Percentiles rank a stretch among this genome's conserved stretches.
These are phyloP conservation scores for Ommatoiulus sabulosus DNA, from an alignment of 2,888 invertebrate genomes.

Conservation along the genomic window DNA sequence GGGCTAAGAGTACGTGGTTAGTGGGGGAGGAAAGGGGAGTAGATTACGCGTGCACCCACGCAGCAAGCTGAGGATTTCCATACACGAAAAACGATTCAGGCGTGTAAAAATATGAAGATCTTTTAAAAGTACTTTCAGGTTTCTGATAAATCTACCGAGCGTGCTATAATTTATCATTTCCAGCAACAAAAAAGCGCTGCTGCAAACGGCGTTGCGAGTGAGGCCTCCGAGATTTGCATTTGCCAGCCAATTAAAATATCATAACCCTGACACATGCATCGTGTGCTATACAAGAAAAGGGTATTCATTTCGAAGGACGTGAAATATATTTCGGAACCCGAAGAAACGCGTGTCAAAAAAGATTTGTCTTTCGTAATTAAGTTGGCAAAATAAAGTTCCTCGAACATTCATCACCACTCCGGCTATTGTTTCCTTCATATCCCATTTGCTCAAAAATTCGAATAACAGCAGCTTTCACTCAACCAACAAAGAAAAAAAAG, in stretches of 20 bases:
- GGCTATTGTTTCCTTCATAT: background rate
- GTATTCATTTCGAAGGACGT: conserved; percentile 4
- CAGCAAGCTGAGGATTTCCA: conserved; percentile 12
- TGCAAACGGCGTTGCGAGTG: background rate
- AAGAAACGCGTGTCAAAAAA: background rate
- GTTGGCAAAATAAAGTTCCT: conserved; percentile 30
- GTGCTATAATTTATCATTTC: conserved; percentile 40
- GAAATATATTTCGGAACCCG: background rate
- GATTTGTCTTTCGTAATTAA: conserved; percentile 40
- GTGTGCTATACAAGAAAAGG: background rate
- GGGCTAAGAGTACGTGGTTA: too few relatives aligned
- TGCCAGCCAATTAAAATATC: conserved; percentile 40
- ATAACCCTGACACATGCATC: conserved; percentile 25
- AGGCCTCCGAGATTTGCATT: background rate
- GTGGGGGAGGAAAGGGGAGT: background rate
- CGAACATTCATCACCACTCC: background rate
- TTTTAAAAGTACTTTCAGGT: conserved; percentile 17
- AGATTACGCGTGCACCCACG: background rate
- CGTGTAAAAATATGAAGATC: conserved; percentile 40
- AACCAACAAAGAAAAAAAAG: background rate
- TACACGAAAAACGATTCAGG: conserved; percentile 24
- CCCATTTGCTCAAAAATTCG: conserved; percentile 11
- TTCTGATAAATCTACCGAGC: conserved; percentile 35
- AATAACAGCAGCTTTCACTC: conserved; percentile 6
- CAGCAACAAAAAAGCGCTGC: background rate